Percentiles rank a stretch among this genome's conserved stretches.
Evolutionary conservation across 1,140 invertebrate species (phyloP).

Genomic region (Drosophila grimshawi): DNA sequence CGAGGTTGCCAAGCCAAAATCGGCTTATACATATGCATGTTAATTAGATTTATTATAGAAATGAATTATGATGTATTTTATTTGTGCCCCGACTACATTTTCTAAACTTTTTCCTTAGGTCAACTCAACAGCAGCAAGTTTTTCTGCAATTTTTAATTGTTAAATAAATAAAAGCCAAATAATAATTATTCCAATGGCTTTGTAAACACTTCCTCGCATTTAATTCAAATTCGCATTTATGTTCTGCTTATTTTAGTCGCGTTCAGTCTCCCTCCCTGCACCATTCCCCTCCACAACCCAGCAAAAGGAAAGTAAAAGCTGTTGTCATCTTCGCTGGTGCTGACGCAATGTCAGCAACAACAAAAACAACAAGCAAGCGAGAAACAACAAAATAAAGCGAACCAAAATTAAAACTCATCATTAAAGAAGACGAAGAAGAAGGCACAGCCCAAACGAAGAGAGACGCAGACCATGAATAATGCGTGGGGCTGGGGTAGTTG

Average conservation of each 20-base stretch:
- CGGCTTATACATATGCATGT: conserved; percentile 67
- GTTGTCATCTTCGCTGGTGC: conserved; percentile 54
- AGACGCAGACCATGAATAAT: conserved; percentile 6
- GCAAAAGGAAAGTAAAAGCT: conserved; percentile 76
- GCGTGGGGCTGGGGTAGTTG: conserved; percentile 2
- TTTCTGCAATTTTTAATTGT: conserved; percentile 50
- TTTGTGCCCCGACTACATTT: conserved; percentile 23
- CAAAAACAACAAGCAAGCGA: conserved; percentile 29
- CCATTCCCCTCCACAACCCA: neutral
- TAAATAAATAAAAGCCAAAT: conserved; percentile 36
- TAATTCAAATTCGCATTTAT: conserved; percentile 43
- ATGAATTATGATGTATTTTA: conserved; percentile 65
- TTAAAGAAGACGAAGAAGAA: conserved; percentile 49
- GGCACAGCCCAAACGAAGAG: conserved; percentile 12
- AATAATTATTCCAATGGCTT: conserved; percentile 18
- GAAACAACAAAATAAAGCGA: conserved; percentile 36
- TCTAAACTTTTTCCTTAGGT: conserved; percentile 20
- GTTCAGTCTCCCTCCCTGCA: neutral
- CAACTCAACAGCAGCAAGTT: conserved; percentile 24
- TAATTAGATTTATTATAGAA: conserved; percentile 77
- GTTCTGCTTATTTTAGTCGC: conserved; percentile 33
- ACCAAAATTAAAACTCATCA: conserved; percentile 71
- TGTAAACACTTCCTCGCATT: conserved; percentile 13
- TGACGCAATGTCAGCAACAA: conserved; percentile 60
- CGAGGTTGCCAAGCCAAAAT: conserved; percentile 57